Base-by-base conservation (phyloP, 2,113 vertebrate genomes). In the Mystacornis crossleyi region DNA sequence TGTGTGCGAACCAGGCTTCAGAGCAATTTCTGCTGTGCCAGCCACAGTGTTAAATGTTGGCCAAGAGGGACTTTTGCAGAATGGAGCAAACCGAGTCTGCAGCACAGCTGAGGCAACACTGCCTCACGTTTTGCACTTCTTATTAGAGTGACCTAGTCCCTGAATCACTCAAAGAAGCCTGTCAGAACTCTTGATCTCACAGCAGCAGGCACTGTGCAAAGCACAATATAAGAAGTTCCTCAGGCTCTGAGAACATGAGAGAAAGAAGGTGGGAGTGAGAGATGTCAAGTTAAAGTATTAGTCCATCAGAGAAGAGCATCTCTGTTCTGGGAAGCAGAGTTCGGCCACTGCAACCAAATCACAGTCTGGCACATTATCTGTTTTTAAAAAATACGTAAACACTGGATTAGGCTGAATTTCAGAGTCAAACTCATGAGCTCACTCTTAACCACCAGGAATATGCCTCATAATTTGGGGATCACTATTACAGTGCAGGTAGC, bases 41-140 rank as follows among this genome's bases (percentile, higher is more conserved):
- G 72, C 72, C 51, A 74, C 5, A 4, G 92, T 38, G 90, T 88
- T 91, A 95, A 89, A 94, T 85, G 86, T 48, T 94, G 93, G 92
- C 89, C 94, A 95, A 93, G 85, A 67, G 86, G 92, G 93, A 95
- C 90, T 91, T 93, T 4, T 2, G 16, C 45, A 77, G 70, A 85
- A 72, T 42, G 53, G 70, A 77, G 64, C 0, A 4, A 93, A 81
- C 40, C 4, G 40, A 95, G 61, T 29, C 81, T 94, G 90, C 85
- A 90, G 57, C 72, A 38, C 93, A 96, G 94, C 94, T 96, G 91
- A 96, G 87, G 90, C 73, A 97, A 91, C 73, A 96, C 29, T 90
- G 81, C 69, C 43, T 38, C 66, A 74, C 62, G 28, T 81, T 97
- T 77, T 94, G 58, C 47, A 61, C 91, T 89, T 92, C 80, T 90